A percentile compares a stretch with the other conserved stretches of the same genome.
Conservation (phyloP, 2,888 invertebrate species). For the Abrostola tripartita region DNA sequence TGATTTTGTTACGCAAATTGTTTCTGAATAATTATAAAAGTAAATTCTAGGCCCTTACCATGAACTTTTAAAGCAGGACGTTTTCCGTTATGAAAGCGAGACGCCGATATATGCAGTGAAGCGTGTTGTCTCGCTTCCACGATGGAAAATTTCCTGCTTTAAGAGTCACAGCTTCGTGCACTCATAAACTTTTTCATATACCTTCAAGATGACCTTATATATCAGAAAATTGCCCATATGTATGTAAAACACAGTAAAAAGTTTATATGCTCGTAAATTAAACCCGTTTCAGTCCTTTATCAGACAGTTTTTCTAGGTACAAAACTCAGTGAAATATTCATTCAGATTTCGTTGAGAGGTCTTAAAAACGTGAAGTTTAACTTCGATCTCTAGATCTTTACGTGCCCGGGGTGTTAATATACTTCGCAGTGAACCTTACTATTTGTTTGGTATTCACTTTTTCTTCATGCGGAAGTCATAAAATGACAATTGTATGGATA, state of each 20-base stretch:
- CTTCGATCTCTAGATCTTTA: constrained; percentile 55
- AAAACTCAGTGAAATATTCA: constrained; percentile 23
- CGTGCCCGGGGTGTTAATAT: constrained; percentile 57
- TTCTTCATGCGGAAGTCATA: constrained; percentile 3
- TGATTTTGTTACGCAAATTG: background rate
- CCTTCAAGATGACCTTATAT: background rate
- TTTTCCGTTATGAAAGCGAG: too few species aligned
- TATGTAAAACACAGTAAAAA: constrained; percentile 4
- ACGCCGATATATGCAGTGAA: too few species aligned
- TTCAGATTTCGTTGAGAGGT: constrained; percentile 37
- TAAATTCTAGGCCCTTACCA: too few species aligned
- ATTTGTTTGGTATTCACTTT: constrained; percentile 14
- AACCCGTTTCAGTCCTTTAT: constrained; percentile 31
- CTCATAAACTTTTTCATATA: too few species aligned
- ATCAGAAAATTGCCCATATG: background rate
- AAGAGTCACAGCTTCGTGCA: too few species aligned
- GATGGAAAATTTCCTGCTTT: too few species aligned
- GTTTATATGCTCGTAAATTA: constrained; percentile 16
- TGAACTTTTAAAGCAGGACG: too few species aligned
- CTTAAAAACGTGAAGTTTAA: constrained; percentile 56
- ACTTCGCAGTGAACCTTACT: constrained; percentile 21
- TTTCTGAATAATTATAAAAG: background rate
- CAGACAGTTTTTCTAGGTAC: constrained; percentile 15
- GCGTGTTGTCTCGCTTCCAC: too few species aligned
- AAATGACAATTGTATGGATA: too few species aligned